Evolutionary conservation across 1,140 invertebrate species (phyloP), one percentile per base, ranked within the genome.

Genomic region (Philaenus spumarius): DNA sequence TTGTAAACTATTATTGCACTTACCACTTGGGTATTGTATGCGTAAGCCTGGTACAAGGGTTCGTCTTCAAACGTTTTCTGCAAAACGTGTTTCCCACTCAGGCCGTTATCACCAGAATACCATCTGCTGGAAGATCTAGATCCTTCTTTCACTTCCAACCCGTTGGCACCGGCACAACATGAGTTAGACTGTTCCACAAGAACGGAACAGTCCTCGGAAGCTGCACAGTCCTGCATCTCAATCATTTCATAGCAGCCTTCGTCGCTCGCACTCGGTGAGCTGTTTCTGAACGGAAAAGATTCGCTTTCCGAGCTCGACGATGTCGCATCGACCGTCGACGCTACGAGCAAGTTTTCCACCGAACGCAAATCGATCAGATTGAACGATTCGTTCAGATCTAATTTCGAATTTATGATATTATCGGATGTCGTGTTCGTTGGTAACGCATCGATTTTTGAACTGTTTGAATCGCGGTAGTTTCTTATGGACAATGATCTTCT

Each of bases 51-150:
- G 30, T 53, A 39, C 14, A 53, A 15, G 11, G 34, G 50, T 20
- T 53, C 30, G 12, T 53, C 26, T 15, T 51, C 23, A 15, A 51
- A 35, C 3, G 48, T 30, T 30, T 51, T 53, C 50, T 53, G 30
- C 50, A 37, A 35, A n/a, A 53, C 14, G 2, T 53, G 22, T 26
- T 17, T 35, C 2, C 37, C 50, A 20, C 9, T 30, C 3, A 4
- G 26, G 9, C 26, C 9, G 26, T 30, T 30, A 4, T 4, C 9
- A n/a, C n/a, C n/a, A n/a, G n/a, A n/a, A n/a, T n/a, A n/a, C n/a
- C n/a, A n/a, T n/a, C n/a, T n/a, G n/a, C n/a, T n/a, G n/a, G n/a
- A n/a, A n/a, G n/a, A n/a, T n/a, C n/a, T n/a, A n/a, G n/a, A n/a
- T n/a, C n/a, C n/a, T n/a, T n/a, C n/a, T n/a, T n/a, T n/a, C n/a